Evolutionary conservation across 92 coral and sea anemone genomes (phyloP).

Genomic region (Heteractis magnifica): DNA sequence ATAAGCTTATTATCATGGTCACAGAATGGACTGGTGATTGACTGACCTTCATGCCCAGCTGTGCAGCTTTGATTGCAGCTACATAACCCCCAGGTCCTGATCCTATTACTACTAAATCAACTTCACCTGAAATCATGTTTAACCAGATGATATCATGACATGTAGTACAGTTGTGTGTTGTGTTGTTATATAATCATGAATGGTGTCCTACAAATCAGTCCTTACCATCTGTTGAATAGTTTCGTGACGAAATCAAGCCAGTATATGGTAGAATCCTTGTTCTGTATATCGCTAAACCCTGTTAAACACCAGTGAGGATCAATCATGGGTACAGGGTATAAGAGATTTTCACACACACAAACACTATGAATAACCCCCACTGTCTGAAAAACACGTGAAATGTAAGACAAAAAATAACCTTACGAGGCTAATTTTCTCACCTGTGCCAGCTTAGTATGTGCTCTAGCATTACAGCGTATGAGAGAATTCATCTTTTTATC

Average conservation of each 20-base stretch:
- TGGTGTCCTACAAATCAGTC: background rate
- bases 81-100: constrained; percentile 99
- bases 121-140: constrained; percentile 57
- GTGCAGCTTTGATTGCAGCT: constrained; percentile 99
- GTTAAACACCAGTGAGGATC: background rate
- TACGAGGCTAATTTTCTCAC: constrained; percentile 27
- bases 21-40: background rate
- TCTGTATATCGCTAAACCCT: constrained; percentile 32
- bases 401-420: background rate
- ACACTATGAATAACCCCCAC: background rate
- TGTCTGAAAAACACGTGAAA: background rate
- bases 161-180: background rate
- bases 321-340: background rate
- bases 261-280: constrained; percentile 48
- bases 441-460: constrained; percentile 58
- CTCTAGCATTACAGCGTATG: constrained; percentile 44
- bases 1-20: background rate
- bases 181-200: too few relatives aligned
- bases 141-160: background rate
- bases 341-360: background rate
- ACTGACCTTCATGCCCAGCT: constrained; percentile 94
- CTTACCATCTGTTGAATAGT: constrained; percentile 71
- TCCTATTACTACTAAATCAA: constrained; percentile 95
- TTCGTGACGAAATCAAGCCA: constrained; percentile 45
- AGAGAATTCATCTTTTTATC: constrained; percentile 61